Percentiles rank a stretch among this genome's conserved stretches.
These are phyloP conservation scores for Glaucomys volans DNA, from an alignment of 2,113 vertebrate species.

Conservation along the genomic window DNA sequence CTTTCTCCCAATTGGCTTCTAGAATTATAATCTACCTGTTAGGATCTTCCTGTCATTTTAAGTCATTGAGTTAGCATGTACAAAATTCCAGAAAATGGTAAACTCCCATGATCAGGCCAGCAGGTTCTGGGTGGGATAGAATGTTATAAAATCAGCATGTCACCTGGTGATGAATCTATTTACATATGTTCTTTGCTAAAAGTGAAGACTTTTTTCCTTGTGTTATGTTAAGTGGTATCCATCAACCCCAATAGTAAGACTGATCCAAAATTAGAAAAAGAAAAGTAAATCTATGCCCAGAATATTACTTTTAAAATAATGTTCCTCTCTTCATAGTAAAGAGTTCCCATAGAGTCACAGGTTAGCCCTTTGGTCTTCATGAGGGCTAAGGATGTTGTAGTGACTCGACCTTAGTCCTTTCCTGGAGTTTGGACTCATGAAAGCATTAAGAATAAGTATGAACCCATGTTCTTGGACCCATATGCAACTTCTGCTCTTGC, in stretches of 20 bases:
- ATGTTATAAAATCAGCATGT: neutral
- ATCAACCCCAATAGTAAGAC: neutral
- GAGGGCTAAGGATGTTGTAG: neutral
- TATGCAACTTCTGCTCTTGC: neutral
- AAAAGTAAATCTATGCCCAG: neutral
- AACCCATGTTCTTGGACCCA: neutral
- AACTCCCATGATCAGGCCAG: neutral
- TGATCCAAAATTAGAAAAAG: neutral
- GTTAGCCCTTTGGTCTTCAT: neutral
- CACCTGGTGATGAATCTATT: neutral
- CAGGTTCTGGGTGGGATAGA: neutral
- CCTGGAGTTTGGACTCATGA: neutral
- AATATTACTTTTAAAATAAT: neutral
- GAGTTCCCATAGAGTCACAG: neutral
- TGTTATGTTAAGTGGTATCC: neutral
- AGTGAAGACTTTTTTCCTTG: neutral
- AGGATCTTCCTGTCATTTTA: neutral
- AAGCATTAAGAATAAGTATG: neutral
- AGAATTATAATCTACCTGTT: neutral
- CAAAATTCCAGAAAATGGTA: neutral
- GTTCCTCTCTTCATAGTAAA: neutral
- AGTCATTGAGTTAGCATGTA: neutral
- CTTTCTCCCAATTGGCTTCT: neutral
- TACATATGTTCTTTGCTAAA: neutral
- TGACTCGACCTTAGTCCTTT: neutral